Evolutionary conservation across 2,113 vertebrate genomes (phyloP).

Genomic region (Lanius ludovicianus): DNA sequence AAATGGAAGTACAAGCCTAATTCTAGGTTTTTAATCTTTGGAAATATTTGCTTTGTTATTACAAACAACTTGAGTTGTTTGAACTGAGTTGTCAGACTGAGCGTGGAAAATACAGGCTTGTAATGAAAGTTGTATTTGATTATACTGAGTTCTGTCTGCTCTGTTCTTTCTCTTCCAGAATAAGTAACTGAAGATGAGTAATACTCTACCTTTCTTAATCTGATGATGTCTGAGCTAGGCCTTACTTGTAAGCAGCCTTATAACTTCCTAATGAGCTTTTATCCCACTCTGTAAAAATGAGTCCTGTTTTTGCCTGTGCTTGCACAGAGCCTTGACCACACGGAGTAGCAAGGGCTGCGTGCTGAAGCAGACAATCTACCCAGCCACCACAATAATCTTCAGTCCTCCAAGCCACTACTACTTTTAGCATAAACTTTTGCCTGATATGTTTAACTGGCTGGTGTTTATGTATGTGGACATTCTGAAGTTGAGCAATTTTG

Average conservation of each 20-base stretch:
- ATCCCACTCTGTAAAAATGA: background rate
- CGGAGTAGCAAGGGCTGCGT: background rate
- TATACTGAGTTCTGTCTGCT: background rate
- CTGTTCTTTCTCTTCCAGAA: background rate
- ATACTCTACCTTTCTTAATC: background rate
- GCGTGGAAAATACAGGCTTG: background rate
- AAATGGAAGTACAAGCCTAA: background rate
- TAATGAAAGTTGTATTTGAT: background rate
- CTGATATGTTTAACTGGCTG: background rate
- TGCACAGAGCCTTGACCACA: background rate
- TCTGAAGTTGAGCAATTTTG: background rate
- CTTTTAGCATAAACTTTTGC: background rate
- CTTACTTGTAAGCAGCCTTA: background rate
- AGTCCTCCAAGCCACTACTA: background rate
- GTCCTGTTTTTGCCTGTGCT: background rate
- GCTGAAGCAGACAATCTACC: background rate
- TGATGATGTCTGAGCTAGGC: background rate
- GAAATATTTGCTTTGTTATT: background rate
- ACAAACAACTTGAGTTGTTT: background rate
- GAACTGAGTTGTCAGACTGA: background rate
- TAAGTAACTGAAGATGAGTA: background rate
- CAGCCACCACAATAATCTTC: background rate
- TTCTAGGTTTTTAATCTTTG: background rate
- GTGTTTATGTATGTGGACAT: background rate
- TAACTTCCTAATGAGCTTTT: background rate